These are phyloP conservation scores for Anoplopoma fimbria DNA, from an alignment of 2,113 vertebrate genomes.

Conservation along the genomic window DNA sequence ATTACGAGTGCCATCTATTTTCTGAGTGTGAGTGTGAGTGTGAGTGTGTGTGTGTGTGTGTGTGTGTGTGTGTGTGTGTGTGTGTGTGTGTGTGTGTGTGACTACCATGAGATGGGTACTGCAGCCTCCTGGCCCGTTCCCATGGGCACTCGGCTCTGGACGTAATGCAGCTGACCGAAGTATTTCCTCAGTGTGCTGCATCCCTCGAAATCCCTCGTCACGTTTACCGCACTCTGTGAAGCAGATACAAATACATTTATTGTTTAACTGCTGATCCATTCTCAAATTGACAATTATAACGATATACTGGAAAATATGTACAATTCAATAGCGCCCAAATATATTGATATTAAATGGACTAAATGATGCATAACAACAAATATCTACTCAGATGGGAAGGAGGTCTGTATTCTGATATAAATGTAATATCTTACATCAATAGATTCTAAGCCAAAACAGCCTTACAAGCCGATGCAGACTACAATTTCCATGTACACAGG, in stretches of 20 bases:
- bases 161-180: constrained; percentile 96
- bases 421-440: no score
- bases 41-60: neutral
- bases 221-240: constrained; percentile 87
- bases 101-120: constrained; percentile 92
- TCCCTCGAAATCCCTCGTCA: constrained; percentile 96
- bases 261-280: neutral
- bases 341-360: neutral
- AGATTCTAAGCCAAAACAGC: no score
- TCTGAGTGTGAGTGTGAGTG: neutral
- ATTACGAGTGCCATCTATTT: no score
- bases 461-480: no score
- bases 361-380: neutral
- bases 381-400: neutral
- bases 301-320: neutral
- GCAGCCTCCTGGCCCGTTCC: constrained; percentile 90
- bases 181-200: constrained; percentile 97
- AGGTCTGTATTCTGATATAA: no score
- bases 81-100: constrained; percentile 5
- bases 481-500: no score
- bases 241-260: neutral
- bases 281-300: neutral
- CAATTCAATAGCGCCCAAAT: neutral
- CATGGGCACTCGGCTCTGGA: constrained; percentile 97
- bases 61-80: neutral